Base-by-base conservation (phyloP, 1,140 invertebrate species). In the Hormaphis cornu region DNA sequence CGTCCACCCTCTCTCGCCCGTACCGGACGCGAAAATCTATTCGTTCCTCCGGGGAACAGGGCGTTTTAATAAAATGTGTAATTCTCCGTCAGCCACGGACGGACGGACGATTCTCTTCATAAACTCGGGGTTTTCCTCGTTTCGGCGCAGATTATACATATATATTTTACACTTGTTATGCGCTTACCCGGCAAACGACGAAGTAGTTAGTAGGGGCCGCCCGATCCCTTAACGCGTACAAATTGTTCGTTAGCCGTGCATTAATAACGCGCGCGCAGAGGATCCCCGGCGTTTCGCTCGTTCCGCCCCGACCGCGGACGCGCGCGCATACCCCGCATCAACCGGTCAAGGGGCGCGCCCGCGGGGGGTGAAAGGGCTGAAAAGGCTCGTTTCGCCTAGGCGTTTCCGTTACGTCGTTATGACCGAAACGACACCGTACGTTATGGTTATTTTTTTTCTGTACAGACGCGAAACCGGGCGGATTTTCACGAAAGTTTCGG, bases 21-120 rank as follows among this genome's bases (percentile, higher is more conserved):
- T 40, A n/a, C n/a, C n/a, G n/a, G n/a, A n/a, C n/a, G n/a, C n/a
- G n/a, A 40, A 46, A n/a, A 46, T n/a, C 16, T 37, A 37, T n/a
- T 46, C 42, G 42, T 8, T 16, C n/a, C 42, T 46, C 42, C 42
- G 7, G 7, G 14, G 7, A 40, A 40, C 37, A 14, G n/a, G 59
- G 26, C 59, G 59, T 66, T 66, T 66, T 66, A 66, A 66, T 66
- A 66, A 66, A n/a, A n/a, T n/a, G n/a, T 66, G 59, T 66, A 66
- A 66, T 66, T 66, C 42, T 48, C n/a, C n/a, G 24, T 30, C 14
- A 44, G 59, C 42, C 16, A 22, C 24, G 56, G 33, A 42, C 37
- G 35, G 37, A 28, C 24, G 8, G 28, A 30, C 50, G 52, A 24
- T 22, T 33, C 12, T 66, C 24, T n/a, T 20, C 24, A 54, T 33